Percentiles rank a stretch among this genome's conserved stretches.
These are phyloP conservation scores for Drosophila merina DNA, from an alignment of 2,888 invertebrate species.

Conservation along the genomic window DNA sequence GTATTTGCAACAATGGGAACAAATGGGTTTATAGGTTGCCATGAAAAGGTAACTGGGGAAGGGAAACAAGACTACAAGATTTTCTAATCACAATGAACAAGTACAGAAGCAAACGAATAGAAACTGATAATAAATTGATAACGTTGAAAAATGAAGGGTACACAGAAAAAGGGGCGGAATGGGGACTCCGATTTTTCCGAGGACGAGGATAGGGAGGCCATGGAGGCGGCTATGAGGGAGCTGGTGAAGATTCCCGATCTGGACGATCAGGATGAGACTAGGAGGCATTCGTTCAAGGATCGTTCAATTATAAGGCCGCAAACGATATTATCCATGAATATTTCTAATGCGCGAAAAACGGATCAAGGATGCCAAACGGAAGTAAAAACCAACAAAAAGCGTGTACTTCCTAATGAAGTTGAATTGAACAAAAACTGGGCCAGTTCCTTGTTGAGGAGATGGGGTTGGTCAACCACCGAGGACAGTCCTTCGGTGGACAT, in stretches of 20 bases:
- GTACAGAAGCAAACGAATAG: neutral
- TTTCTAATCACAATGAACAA: constrained; percentile 61
- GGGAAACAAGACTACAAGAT: constrained; percentile 39
- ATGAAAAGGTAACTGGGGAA: constrained; percentile 10
- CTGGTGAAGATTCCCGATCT: constrained; percentile 55
- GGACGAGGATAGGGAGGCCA: constrained; percentile 48
- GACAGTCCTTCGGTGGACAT: neutral
- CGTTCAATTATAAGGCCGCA: neutral
- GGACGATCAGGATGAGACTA: constrained; percentile 7
- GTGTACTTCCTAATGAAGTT: neutral
- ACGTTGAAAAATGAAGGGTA: constrained; percentile 7
- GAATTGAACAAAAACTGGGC: neutral
- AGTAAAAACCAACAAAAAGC: neutral
- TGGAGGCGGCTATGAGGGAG: constrained; percentile 53
- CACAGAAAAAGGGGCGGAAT: constrained; percentile 3
- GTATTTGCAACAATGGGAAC: constrained; percentile 10
- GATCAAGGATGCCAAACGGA: neutral
- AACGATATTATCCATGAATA: neutral
- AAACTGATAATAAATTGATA: constrained; percentile 3
- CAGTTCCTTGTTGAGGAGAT: neutral
- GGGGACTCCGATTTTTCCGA: constrained; percentile 6
- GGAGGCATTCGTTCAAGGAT: neutral
- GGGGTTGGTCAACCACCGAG: neutral
- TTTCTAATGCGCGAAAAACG: neutral
- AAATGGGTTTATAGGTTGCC: constrained; percentile 57